Evolutionary conservation across 1,140 invertebrate genomes (phyloP), one percentile per base, ranked within the genome.

Genomic region (Zophobas atratus): DNA sequence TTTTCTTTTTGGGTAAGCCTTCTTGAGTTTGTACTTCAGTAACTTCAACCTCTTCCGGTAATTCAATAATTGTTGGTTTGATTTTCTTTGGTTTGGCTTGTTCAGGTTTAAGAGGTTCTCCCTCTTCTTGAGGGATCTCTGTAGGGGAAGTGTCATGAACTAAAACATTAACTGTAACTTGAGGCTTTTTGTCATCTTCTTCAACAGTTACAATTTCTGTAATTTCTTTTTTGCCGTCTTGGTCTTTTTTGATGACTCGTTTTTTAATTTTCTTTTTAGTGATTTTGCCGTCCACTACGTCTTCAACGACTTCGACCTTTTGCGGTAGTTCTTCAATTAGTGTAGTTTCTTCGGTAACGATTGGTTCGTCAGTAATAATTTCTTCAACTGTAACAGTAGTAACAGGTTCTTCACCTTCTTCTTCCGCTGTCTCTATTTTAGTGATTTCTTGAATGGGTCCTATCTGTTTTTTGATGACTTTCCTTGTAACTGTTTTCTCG

Each of bases 11-110:
- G 36, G 85, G 83, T 73, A 87, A 84, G 78, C 87, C 86, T 82
- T 88, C 85, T 56, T 88, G 83, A 6, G 88, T 87, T 32, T 86
- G 85, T 60, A 87, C 84, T 82, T 88, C 86, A 2, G 84, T 87
- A 33, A 81, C 70, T 53, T 48, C 48, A 38, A 88, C 81, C 77
- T 88, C 81, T 82, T 84, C 83, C 33, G 83, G 82, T 35, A 82
- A 72, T 80, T 86, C 84, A 81, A 84, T 81, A 70, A 83, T 67
- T 33, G 36, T 53, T 60, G 70, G 67, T 56, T 46, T 57, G 33
- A 67, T 38, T 51, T 53, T 75, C 79, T 67, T 74, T 33, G 51
- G 53, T 75, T 79, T 60, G 6, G 70, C 60, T 51, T 53, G 38
- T 76, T 85, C 84, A 0, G 84, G 84, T 63, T 85, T 55, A 1